A percentile compares a stretch with the other conserved stretches of the same genome.
Evolutionary conservation across 2,888 invertebrate genomes (phyloP).

Genomic region (Pyrrhosoma nymphula): DNA sequence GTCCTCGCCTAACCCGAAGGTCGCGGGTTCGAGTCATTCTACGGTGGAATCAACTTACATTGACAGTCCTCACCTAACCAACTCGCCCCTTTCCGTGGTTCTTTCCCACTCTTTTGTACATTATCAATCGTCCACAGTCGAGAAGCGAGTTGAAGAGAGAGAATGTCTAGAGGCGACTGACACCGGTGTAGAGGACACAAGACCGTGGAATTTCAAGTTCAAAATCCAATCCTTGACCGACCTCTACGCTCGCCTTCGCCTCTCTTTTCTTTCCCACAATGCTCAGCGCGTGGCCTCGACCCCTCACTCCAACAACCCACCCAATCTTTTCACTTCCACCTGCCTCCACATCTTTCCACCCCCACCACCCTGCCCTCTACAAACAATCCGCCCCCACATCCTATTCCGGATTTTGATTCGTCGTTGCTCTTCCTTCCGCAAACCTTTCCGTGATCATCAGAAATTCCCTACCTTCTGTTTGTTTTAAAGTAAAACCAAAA

Average conservation of each 20-base stretch:
- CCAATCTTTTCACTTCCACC: neutral
- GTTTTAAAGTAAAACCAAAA: no score
- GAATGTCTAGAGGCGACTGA: neutral
- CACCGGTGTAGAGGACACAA: neutral
- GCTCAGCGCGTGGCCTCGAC: neutral
- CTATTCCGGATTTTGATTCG: neutral
- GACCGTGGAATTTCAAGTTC: slow-evolving; percentile 49
- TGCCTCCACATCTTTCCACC: no score
- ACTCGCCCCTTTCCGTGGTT: no score
- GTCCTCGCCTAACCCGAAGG: no score
- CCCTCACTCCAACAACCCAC: neutral
- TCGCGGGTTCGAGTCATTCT: no score
- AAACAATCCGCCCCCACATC: neutral
- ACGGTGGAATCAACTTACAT: no score
- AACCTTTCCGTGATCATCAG: neutral
- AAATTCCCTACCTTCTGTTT: neutral
- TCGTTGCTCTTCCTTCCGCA: neutral
- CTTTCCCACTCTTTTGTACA: neutral
- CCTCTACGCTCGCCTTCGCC: neutral
- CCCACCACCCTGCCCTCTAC: neutral
- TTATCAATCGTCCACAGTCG: no score
- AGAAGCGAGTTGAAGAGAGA: neutral
- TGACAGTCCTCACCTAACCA: neutral
- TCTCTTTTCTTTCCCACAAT: neutral
- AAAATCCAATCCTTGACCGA: slow-evolving; percentile 42